Conservation (phyloP, 2,113 vertebrate species). For the Oenanthe oenanthe region DNA sequence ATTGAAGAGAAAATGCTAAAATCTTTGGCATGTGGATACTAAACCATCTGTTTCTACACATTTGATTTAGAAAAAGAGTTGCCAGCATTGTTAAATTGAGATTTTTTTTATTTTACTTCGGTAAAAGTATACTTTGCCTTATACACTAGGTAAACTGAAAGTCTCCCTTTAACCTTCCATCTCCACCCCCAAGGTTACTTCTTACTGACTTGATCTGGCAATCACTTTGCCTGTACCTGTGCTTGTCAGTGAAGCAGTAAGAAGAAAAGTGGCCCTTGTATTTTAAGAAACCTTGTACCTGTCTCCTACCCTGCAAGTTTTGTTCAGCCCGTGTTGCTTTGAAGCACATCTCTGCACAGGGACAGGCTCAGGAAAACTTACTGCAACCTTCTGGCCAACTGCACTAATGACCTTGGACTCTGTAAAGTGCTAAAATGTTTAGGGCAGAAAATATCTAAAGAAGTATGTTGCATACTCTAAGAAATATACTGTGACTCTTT, state of each 20-base stretch:
- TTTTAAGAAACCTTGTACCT: background rate
- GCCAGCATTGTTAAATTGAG: background rate
- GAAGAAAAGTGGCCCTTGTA: background rate
- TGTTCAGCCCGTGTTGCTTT: background rate
- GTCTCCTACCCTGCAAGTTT: background rate
- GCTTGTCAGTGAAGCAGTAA: background rate
- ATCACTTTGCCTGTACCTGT: background rate
- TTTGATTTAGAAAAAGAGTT: background rate
- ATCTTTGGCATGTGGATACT: background rate
- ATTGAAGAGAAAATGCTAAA: background rate
- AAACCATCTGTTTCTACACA: background rate
- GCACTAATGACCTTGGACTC: background rate
- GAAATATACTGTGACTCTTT: background rate
- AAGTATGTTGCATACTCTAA: background rate
- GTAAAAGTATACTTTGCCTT: background rate
- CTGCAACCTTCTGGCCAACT: background rate
- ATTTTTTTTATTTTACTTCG: background rate
- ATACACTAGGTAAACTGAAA: background rate
- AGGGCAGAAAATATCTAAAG: background rate
- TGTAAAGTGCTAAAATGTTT: background rate
- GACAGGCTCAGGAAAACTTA: background rate
- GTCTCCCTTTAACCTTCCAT: background rate
- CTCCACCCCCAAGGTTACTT: background rate
- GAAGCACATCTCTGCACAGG: accelerated
- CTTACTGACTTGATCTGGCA: background rate